A percentile compares a stretch with the other conserved stretches of the same genome.
Conservation (phyloP, 2,113 vertebrate genomes). For the Sorex fumeus region DNA sequence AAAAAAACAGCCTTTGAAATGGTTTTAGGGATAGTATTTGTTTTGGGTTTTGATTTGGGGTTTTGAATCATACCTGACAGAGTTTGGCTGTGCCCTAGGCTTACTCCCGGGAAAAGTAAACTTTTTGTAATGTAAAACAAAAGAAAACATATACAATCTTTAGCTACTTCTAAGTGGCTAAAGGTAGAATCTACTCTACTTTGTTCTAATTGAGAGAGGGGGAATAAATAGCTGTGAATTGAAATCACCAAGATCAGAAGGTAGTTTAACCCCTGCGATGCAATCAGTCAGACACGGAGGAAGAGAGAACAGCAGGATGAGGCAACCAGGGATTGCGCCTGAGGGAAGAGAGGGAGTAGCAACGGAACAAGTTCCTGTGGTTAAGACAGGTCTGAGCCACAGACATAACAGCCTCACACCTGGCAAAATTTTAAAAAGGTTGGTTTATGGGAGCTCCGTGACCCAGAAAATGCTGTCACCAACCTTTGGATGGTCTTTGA, state of each 20-base stretch:
- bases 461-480: background rate
- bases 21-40: too few species aligned
- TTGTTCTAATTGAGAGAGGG: background rate
- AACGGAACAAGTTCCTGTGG: slow-evolving; percentile 58
- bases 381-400: slow-evolving; percentile 25
- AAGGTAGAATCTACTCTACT: background rate
- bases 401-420: background rate
- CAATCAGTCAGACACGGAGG: background rate
- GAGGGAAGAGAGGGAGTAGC: slow-evolving; percentile 4
- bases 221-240: background rate
- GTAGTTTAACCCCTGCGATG: background rate
- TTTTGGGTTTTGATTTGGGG: too few species aligned
- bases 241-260: background rate
- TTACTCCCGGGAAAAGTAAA: background rate
- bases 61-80: too few species aligned
- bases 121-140: background rate
- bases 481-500: background rate
- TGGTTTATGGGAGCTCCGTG: slow-evolving; percentile 5
- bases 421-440: slow-evolving; percentile 18
- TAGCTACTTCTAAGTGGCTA: background rate
- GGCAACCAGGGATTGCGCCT: background rate
- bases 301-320: background rate
- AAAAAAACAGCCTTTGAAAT: too few species aligned
- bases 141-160: background rate
- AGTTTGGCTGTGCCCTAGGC: background rate